phyloP scores from a whole-genome alignment of 2,888 invertebrate genomes.

The Xylocampa areola region DNA sequence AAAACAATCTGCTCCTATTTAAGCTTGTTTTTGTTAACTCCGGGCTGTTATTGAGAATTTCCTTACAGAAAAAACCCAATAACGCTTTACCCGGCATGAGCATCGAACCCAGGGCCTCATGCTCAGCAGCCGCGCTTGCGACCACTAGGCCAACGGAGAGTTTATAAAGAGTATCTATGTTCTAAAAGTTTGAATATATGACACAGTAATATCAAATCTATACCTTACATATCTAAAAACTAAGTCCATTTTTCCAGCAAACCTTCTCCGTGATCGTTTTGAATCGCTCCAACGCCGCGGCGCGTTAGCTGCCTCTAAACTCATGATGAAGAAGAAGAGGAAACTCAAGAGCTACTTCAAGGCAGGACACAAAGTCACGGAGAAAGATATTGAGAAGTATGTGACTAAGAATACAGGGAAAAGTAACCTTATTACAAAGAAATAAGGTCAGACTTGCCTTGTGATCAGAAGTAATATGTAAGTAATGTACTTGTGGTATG shows the following conservation, averaged over 20 bases:
- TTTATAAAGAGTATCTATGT: too few relatives aligned
- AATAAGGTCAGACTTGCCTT: conserved; percentile 21
- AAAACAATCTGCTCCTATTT: too few relatives aligned
- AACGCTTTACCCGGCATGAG: too few relatives aligned
- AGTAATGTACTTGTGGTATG: conserved; percentile 35
- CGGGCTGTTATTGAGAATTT: too few relatives aligned
- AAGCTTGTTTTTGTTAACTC: too few relatives aligned
- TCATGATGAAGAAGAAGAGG: conserved; percentile 91
- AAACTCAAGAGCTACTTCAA: conserved; percentile 93
- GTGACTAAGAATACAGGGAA: conserved; percentile 61
- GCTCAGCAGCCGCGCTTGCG: too few relatives aligned
- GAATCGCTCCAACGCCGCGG: conserved; percentile 97
- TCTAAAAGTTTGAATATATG: too few relatives aligned
- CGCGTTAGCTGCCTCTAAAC: conserved; percentile 93
- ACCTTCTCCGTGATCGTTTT: conserved; percentile 95
- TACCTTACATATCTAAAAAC: not conserved
- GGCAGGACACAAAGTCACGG: conserved; percentile 88
- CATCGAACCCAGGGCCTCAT: too few relatives aligned
- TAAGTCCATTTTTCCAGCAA: conserved; percentile 82
- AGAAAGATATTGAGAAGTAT: conserved; percentile 83
- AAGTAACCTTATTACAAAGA: conserved; percentile 32
- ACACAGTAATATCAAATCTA: conserved; percentile 1
- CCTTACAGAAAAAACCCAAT: too few relatives aligned
- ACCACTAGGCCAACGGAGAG: too few relatives aligned
- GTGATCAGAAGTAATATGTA: conserved; percentile 15